Evolutionary conservation across 2,888 invertebrate genomes (phyloP).

Genomic region (Lycia hirtaria): DNA sequence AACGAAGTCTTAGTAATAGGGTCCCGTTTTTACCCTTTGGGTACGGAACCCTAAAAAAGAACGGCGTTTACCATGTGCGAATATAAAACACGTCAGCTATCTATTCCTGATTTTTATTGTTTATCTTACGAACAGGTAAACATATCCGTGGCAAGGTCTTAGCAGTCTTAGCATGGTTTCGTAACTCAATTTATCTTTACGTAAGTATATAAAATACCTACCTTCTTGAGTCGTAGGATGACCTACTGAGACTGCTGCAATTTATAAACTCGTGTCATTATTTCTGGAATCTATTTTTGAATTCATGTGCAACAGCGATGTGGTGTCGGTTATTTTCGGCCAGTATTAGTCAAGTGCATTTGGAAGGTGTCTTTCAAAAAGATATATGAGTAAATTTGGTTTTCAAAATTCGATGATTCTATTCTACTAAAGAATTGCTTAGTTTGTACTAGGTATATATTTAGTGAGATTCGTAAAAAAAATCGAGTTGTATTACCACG

Average conservation of each 20-base stretch:
- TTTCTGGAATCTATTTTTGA: constrained; percentile 30
- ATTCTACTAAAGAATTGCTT: no score
- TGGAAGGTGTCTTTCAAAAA: background rate
- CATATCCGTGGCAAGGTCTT: constrained; percentile 34
- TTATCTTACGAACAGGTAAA: constrained; percentile 33
- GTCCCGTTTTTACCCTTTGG: no score
- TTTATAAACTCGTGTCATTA: constrained; percentile 16
- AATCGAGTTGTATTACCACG: no score
- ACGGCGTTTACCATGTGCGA: constrained; percentile 21
- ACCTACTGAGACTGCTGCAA: constrained; percentile 17
- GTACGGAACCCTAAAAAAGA: no score
- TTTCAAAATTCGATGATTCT: no score
- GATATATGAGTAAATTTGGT: background rate
- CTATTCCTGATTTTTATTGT: constrained; percentile 38
- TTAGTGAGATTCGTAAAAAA: no score
- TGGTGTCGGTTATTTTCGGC: constrained; percentile 15
- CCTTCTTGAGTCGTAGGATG: constrained; percentile 7
- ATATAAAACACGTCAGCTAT: constrained; percentile 25
- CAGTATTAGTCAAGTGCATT: constrained; percentile 17
- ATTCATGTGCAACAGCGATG: constrained; percentile 23
- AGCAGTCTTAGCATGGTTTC: constrained; percentile 21
- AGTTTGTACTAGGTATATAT: no score
- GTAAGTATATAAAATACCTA: background rate
- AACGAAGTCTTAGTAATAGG: no score
- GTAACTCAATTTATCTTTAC: constrained; percentile 14